These are phyloP conservation scores for Ameiurus melas DNA, from an alignment of 2,113 vertebrate genomes.

Conservation along the genomic window DNA sequence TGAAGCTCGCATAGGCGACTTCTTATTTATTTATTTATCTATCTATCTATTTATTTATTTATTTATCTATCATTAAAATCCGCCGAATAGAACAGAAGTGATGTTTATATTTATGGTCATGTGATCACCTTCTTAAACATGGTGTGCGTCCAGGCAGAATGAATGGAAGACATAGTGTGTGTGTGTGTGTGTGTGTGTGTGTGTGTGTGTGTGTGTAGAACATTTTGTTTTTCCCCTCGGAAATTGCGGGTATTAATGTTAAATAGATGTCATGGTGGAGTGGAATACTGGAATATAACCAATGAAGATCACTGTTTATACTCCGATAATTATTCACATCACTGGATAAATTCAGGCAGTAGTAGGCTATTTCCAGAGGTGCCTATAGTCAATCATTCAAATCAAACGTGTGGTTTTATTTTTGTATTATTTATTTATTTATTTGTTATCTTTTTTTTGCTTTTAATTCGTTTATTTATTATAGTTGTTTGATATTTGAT, in stretches of 20 bases:
- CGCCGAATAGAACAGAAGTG: not conserved
- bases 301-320: not conserved
- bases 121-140: not conserved
- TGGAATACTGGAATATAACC: not conserved
- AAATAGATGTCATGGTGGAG: not conserved
- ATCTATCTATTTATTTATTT: not conserved
- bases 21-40: constrained; percentile 1
- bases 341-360: not conserved
- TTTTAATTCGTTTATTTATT: not conserved
- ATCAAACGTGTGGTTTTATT: not conserved
- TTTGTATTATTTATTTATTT: too few species aligned
- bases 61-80: not conserved
- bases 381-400: not conserved
- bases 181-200: too few species aligned
- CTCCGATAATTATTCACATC: not conserved
- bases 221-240: too few species aligned
- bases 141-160: not conserved
- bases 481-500: not conserved
- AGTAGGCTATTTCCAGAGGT: not conserved
- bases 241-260: not conserved
- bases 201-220: too few species aligned
- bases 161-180: not conserved
- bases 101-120: not conserved
- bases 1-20: constrained; percentile 15
- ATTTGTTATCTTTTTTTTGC: accelerated